Evolutionary conservation across 2,888 invertebrate genomes (phyloP), one percentile per base, ranked within the genome.

Genomic region (Bhutanitis thaidina): DNA sequence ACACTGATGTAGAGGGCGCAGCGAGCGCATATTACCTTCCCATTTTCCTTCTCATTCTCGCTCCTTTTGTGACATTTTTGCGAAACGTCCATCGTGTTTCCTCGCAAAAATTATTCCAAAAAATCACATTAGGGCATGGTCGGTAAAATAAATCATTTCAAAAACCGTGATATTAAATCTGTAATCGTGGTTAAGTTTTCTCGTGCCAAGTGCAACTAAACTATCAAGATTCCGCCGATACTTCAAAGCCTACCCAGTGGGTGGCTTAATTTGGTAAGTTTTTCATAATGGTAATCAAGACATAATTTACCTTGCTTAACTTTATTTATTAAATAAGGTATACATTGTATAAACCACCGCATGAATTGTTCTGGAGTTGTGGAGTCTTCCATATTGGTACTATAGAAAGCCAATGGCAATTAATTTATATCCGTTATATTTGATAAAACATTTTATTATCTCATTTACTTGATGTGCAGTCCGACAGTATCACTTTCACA

Each of bases 201-300:
- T 81, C 77, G 85, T 86, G 86, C 86, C 83, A 83, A 88, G 90
- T 90, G 90, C 86, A 76, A 86, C 74, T 90, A 93, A 93, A 91
- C 93, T 91, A 91, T 91, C 94, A 94, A 92, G 93, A 94, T 94
- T 94, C 94, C 94, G 93, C 92, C 93, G 91, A 92, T 91, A 94
- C 93, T 90, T 91, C 91, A 90, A 91, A 92, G 92, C 93, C 93
- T 92, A 92, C 93, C 94, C 93, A 92, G 91, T 92, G 94, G 94
- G 94, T 94, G 94, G 94, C 94, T 91, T 90, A 91, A 87, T 89
- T 91, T 91, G 93, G 93, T 93, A 80, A 91, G 91, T 82, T 61
- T 48, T 45, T 12, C 32, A 5, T 1, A 1, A 0, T 12, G n/a
- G 4, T 30, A 9, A 2, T 27, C 27, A 1, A 7, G 27, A 7